Conservation (phyloP, 2,797 vertebrate genomes). For the Sphenopsis melanotis region DNA sequence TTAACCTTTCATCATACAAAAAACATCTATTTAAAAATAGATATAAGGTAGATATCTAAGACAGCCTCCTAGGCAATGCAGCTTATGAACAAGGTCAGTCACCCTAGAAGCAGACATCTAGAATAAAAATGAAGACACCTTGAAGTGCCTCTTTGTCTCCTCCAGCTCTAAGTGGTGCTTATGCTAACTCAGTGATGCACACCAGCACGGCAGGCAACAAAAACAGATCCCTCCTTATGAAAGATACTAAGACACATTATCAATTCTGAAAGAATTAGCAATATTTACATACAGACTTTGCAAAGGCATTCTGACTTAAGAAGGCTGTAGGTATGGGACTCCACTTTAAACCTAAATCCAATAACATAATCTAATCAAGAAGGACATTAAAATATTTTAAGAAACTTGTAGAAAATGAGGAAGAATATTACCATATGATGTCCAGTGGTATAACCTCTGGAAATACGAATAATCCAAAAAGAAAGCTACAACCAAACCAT, state of each 20-base stretch:
- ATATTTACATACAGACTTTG: not conserved
- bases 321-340: not conserved
- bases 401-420: not conserved
- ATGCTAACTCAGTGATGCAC: not conserved
- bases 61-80: not conserved
- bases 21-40: not conserved
- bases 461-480: not conserved
- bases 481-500: not conserved
- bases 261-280: not conserved
- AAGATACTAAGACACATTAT: not conserved
- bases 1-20: not conserved
- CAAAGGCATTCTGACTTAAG: not conserved
- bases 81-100: not conserved
- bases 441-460: not conserved
- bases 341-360: not conserved
- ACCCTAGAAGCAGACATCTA: not conserved
- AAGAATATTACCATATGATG: not conserved
- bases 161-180: not conserved
- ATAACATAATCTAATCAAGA: not conserved
- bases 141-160: not conserved
- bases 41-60: not conserved
- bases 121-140: not conserved
- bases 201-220: not conserved
- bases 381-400: not conserved
- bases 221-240: not conserved